A percentile compares a stretch with the other conserved stretches of the same genome.
These are phyloP conservation scores for Poeciliopsis occidentalis DNA, from an alignment of 2,113 vertebrate species.

Conservation along the genomic window DNA sequence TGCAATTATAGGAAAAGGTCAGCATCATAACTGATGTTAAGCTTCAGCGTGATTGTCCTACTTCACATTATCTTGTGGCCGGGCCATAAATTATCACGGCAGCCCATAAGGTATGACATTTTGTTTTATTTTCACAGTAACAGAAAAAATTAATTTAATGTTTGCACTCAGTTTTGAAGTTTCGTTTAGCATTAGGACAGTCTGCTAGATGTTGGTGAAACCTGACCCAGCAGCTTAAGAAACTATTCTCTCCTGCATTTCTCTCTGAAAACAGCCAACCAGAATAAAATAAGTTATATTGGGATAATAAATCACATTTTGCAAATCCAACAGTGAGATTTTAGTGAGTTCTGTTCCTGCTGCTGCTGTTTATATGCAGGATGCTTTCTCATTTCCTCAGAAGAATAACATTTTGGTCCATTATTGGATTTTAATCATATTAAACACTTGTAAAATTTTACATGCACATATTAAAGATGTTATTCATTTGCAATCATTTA, in stretches of 20 bases:
- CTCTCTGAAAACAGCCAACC: not conserved
- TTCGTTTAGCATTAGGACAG: conserved; percentile 56
- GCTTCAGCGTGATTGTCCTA: conserved; percentile 57
- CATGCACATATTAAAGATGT: too few relatives aligned
- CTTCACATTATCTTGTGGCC: conserved; percentile 58
- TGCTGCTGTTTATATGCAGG: too few relatives aligned
- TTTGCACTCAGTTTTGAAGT: conserved; percentile 38
- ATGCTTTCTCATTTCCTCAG: too few relatives aligned
- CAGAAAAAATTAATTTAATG: conserved; percentile 42
- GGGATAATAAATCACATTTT: not conserved
- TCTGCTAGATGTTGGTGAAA: conserved; percentile 57
- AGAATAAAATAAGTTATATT: not conserved
- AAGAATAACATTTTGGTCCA: too few relatives aligned
- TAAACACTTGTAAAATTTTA: too few relatives aligned
- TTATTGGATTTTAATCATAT: too few relatives aligned
- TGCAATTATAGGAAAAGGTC: conserved; percentile 74
- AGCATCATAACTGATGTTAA: conserved; percentile 67
- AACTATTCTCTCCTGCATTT: not conserved
- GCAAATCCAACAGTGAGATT: not conserved
- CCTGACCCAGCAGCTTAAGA: not conserved
- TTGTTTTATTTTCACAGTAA: conserved; percentile 29
- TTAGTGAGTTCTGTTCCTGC: not conserved
- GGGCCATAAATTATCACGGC: conserved; percentile 45
- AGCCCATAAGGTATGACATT: conserved; percentile 45
- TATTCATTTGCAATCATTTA: too few relatives aligned